Percentiles rank a stretch among this genome's conserved stretches.
Evolutionary conservation across 2,797 vertebrate genomes (phyloP).

Genomic region (Muscicapa comitata): DNA sequence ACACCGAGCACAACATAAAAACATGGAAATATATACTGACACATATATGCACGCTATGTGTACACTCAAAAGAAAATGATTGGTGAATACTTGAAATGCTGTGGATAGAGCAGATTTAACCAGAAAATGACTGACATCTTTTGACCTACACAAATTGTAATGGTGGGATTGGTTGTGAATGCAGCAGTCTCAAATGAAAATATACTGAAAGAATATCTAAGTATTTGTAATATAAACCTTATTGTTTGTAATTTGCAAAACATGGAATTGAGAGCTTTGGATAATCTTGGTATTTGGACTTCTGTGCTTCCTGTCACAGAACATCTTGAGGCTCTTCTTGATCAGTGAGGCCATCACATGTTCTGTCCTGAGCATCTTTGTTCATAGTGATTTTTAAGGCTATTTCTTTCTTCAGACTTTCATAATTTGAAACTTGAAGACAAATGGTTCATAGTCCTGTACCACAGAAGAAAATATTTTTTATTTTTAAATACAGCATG

Average conservation of each 20-base stretch:
- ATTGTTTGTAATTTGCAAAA: neutral
- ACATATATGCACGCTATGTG: fast-evolving
- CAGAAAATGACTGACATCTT: neutral
- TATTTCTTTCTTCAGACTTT: neutral
- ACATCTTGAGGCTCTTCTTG: fast-evolving
- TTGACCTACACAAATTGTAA: neutral
- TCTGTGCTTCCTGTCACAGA: neutral
- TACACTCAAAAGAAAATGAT: neutral
- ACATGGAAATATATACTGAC: fast-evolving
- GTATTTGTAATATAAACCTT: neutral
- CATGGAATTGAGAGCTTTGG: neutral
- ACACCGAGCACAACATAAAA: neutral
- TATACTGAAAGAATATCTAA: neutral
- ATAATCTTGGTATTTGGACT: neutral
- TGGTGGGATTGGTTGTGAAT: neutral
- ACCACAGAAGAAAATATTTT: neutral
- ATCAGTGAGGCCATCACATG: fast-evolving
- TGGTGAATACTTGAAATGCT: neutral
- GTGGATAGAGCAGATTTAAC: neutral
- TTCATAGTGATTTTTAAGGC: neutral
- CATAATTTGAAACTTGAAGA: neutral
- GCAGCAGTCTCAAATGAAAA: neutral
- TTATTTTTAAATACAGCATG: neutral
- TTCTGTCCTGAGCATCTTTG: neutral
- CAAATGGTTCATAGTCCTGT: neutral